These are phyloP conservation scores for Sphaerophoria taeniata DNA, from an alignment of 2,888 invertebrate species.

Conservation along the genomic window DNA sequence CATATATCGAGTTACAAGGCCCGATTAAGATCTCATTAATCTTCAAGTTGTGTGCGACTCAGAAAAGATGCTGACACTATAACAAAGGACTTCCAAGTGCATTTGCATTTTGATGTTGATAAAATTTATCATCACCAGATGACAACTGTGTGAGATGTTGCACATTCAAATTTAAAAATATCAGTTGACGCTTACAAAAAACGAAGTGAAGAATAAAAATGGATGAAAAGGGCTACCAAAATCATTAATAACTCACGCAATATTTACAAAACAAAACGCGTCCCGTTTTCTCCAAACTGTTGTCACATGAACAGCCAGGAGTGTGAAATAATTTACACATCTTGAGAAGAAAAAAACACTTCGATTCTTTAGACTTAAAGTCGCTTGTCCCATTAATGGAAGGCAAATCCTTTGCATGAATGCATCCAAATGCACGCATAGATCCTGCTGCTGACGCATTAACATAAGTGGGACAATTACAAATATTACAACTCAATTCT, in stretches of 20 bases:
- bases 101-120: constrained; percentile 65
- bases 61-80: constrained; percentile 61
- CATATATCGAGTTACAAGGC: constrained; percentile 41
- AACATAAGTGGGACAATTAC: constrained; percentile 79
- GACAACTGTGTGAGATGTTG: constrained; percentile 77
- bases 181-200: not conserved
- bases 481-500: constrained; percentile 82
- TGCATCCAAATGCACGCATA: constrained; percentile 67
- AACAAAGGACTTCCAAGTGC: constrained; percentile 49
- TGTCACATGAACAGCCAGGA: constrained; percentile 23
- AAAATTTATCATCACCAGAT: constrained; percentile 77
- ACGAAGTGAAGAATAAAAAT: constrained; percentile 13
- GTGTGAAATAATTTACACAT: constrained; percentile 28
- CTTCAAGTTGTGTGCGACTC: constrained; percentile 44
- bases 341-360: constrained; percentile 30
- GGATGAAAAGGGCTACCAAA: constrained; percentile 51
- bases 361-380: too few relatives aligned
- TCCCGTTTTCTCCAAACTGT: constrained; percentile 71
- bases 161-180: constrained; percentile 54
- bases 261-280: constrained; percentile 83
- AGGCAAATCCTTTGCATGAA: constrained; percentile 75
- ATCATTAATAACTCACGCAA: constrained; percentile 82
- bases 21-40: constrained; percentile 70
- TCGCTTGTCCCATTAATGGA: constrained; percentile 47
- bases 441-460: constrained; percentile 76